phyloP scores from a whole-genome alignment of 2,888 invertebrate genomes.

The Endotricha flammealis region DNA sequence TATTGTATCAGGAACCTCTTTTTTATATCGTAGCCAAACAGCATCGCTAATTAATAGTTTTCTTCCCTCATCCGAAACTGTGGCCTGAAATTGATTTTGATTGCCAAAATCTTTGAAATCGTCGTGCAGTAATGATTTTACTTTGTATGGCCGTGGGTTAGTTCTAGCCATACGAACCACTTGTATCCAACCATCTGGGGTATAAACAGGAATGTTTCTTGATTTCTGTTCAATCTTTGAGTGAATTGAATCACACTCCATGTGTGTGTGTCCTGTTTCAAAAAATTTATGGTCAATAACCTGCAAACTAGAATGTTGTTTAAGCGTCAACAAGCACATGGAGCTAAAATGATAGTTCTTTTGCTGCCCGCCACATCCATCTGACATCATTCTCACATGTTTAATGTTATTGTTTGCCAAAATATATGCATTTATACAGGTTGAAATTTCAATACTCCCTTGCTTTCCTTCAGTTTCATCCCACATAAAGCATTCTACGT shows the following conservation, averaged over 20 bases:
- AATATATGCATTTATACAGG: conserved; percentile 24
- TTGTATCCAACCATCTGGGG: conserved; percentile 22
- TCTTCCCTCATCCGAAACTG: background rate
- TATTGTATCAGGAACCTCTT: conserved; percentile 8
- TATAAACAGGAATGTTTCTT: conserved; percentile 27
- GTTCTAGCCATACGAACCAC: conserved; percentile 12
- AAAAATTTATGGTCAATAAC: conserved; percentile 10
- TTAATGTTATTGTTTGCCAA: conserved; percentile 10
- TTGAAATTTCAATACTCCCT: conserved; percentile 29
- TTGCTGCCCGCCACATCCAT: conserved; percentile 24
- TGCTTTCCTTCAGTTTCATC: conserved; percentile 33
- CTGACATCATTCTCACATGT: conserved; percentile 23
- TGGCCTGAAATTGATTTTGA: conserved; percentile 6
- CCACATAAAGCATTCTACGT: conserved; percentile 30
- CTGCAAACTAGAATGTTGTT: background rate
- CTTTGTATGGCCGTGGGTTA: conserved; percentile 9
- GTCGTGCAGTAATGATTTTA: no score
- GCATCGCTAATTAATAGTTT: conserved; percentile 10
- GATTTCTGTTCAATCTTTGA: conserved; percentile 29
- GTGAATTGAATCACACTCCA: conserved; percentile 26
- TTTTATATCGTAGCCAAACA: conserved; percentile 11
- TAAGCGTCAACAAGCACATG: conserved; percentile 16
- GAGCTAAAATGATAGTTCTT: conserved; percentile 21
- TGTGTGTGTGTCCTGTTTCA: no score
- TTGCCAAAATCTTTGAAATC: conserved; percentile 12